Evolutionary conservation across 2,113 vertebrate genomes (phyloP).

Genomic region (Nannobrachium achirus): DNA sequence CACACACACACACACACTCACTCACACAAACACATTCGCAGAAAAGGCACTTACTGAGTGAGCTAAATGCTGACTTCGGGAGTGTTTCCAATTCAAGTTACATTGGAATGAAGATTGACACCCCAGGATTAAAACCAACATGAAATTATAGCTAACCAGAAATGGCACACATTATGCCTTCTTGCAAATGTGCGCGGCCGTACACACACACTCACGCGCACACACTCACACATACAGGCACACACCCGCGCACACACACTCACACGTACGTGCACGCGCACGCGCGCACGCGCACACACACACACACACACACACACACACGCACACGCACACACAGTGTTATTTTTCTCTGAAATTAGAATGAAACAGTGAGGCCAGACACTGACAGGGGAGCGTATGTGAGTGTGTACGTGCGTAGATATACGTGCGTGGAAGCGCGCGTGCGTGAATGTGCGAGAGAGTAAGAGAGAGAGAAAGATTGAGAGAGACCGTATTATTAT

Average conservation of each 20-base stretch:
- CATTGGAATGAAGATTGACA: no score
- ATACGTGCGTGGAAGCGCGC: not conserved
- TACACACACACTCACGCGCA: not conserved
- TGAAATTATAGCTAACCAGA: no score
- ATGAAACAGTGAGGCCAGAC: no score
- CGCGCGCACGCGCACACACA: not conserved
- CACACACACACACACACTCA: not conserved
- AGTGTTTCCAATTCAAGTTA: no score
- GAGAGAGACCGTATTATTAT: not conserved
- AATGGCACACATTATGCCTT: not conserved
- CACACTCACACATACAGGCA: not conserved
- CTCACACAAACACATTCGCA: no score
- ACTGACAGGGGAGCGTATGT: not conserved
- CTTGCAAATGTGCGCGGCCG: not conserved
- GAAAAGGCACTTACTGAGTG: no score
- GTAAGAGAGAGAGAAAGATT: not conserved
- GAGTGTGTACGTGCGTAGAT: constrained; percentile 2
- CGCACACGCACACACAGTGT: not conserved
- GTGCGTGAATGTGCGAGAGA: not conserved
- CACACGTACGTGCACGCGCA: not conserved
- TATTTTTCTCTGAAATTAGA: no score
- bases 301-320: not conserved
- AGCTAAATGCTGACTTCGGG: no score
- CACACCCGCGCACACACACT: not conserved
- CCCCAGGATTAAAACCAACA: no score